Evolutionary conservation across 2,113 vertebrate species (phyloP), one percentile per base, ranked within the genome.

Genomic region (Tragelaphus strepsiceros): DNA sequence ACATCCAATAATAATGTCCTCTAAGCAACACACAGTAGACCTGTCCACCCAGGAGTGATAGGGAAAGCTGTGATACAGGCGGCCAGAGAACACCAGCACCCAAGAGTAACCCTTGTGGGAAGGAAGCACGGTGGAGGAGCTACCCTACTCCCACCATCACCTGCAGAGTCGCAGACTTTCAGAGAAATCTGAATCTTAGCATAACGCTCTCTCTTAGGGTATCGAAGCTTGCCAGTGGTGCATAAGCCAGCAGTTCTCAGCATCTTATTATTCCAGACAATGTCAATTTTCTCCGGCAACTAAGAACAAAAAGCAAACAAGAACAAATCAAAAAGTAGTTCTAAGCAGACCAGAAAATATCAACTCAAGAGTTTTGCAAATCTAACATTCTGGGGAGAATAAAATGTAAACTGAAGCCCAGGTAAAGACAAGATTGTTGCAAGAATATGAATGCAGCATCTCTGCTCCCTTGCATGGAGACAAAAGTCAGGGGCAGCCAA

Each of bases 261-360:
- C 99, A 99, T 99, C 97, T 99, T 99, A 96, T 99, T 99, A 98
- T 99, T 99, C 99, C 99, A 99, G 43, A n/a, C 98, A 32, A 99
- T 99, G 0, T 96, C 98, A 98, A 99, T 99, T 82, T 99, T 95
- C 10, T 97, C 86, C 6, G 99, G 99, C 46, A 99, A 98, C 99
- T 99, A 87, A 81, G 94, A 90, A 96, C 95, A 78, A 98, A 95
- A 74, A 87, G 39, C 82, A 61, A 92, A 93, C 30, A 54, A 59
- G 3, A 26, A 58, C 14, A 32, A 85, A 54, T 93, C 77, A 91
- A 83, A 78, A 94, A 84, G 82, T 22, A 58, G 14, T 78, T 97
- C 71, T 51, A 96, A 64, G 59, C 39, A 77, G 14, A 88, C 14
- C 49, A 78, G 54, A 87, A 96, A 86, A 81, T 61, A 82, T 43